These are phyloP conservation scores for Leptodactylus fuscus DNA, from an alignment of 2,113 vertebrate genomes.

Conservation along the genomic window DNA sequence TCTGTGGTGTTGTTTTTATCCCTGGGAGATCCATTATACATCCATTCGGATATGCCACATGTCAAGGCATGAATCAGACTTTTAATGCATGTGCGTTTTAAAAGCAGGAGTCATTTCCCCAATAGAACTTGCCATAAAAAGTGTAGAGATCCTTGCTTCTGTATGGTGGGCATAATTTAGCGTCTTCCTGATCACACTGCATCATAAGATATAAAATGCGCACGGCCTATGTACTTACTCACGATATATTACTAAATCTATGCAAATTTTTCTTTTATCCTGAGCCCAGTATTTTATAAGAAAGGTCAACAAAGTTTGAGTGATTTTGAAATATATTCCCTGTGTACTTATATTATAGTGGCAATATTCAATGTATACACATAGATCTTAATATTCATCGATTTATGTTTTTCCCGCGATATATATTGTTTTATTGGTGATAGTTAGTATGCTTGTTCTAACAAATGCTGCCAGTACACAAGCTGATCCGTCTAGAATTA, in stretches of 20 bases:
- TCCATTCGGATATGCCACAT: conserved; percentile 78
- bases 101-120: conserved; percentile 79
- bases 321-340: conserved; percentile 77
- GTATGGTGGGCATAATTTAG: conserved; percentile 86
- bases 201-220: conserved; percentile 81
- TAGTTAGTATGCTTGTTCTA: conserved; percentile 38
- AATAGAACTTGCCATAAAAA: conserved; percentile 78
- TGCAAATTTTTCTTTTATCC: conserved; percentile 79
- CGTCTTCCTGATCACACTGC: conserved; percentile 78
- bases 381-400: conserved; percentile 79
- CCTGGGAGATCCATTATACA: conserved; percentile 85
- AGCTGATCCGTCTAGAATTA: conserved; percentile 58
- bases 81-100: conserved; percentile 82
- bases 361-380: conserved; percentile 71
- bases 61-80: conserved; percentile 84
- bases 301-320: conserved; percentile 84
- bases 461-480: conserved; percentile 23
- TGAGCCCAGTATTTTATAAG: conserved; percentile 75
- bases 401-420: conserved; percentile 69
- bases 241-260: conserved; percentile 81
- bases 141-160: conserved; percentile 76
- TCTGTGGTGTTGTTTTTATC: conserved; percentile 82
- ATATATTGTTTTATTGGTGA: conserved; percentile 65
- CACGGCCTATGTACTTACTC: conserved; percentile 78
- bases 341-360: conserved; percentile 71